These are phyloP conservation scores for Amazona vittata DNA, from an alignment of 2,113 vertebrate species.

Conservation along the genomic window DNA sequence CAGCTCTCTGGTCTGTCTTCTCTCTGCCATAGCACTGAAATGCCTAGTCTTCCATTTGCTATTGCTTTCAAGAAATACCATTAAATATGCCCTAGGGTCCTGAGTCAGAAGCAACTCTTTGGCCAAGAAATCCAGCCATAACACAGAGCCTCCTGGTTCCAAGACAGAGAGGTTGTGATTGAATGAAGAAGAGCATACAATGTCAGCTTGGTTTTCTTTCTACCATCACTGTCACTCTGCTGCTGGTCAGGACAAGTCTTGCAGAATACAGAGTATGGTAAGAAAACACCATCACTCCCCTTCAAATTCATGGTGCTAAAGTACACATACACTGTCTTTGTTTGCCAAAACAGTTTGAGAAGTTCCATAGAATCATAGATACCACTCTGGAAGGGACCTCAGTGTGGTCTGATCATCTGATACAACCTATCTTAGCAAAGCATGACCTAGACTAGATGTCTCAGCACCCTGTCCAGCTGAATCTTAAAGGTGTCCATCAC, in stretches of 20 bases:
- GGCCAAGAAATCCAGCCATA: not conserved
- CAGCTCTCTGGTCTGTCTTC: not conserved
- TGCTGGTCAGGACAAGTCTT: not conserved
- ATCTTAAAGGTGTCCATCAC: not conserved
- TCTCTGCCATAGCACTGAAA: not conserved
- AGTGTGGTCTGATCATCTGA: not conserved
- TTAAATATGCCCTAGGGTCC: not conserved
- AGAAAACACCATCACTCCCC: not conserved
- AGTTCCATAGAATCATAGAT: not conserved
- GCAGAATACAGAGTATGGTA: not conserved
- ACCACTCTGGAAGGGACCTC: not conserved
- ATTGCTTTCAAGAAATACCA: not conserved
- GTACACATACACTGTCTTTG: not conserved
- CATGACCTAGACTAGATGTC: not conserved
- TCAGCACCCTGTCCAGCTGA: not conserved
- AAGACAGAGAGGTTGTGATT: not conserved
- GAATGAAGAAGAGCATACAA: rapidly evolving
- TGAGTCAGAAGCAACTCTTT: not conserved
- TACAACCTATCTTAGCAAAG: not conserved
- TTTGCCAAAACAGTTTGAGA: not conserved
- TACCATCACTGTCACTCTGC: not conserved
- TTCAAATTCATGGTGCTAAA: not conserved
- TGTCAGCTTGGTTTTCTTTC: not conserved
- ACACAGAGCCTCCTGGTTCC: not conserved
- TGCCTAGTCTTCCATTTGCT: not conserved